Evolutionary conservation across 2,113 vertebrate species (phyloP).

Genomic region (Tupaia chinensis): DNA sequence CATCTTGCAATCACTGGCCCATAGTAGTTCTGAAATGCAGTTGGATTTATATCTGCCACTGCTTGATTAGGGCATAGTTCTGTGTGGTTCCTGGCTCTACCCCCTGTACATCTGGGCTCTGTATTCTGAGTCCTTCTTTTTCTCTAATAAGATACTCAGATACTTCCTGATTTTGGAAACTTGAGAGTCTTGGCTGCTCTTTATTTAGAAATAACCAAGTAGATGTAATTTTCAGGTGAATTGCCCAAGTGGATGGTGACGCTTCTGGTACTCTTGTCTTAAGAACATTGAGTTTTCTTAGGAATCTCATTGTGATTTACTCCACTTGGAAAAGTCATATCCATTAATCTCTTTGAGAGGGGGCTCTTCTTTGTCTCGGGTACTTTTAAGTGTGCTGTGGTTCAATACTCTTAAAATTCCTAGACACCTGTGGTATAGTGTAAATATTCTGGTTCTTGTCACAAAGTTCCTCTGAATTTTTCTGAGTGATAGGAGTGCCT

Average conservation of each 20-base stretch:
- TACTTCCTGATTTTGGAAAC: neutral
- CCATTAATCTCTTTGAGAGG: neutral
- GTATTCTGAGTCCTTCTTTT: neutral
- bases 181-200: neutral
- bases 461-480: neutral
- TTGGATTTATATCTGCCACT: neutral
- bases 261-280: neutral
- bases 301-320: neutral
- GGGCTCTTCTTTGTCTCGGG: neutral
- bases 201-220: neutral
- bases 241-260: neutral
- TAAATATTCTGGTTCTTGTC: neutral
- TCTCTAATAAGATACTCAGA: neutral
- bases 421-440: neutral
- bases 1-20: neutral
- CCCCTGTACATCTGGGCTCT: neutral
- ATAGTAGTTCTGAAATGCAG: neutral
- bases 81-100: neutral
- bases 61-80: neutral
- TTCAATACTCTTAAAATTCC: neutral
- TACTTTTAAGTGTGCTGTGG: neutral
- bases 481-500: neutral
- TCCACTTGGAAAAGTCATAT: neutral
- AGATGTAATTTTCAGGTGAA: neutral
- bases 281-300: neutral